Base-by-base conservation (phyloP, 2,113 vertebrate species). In the Gymnarchus niloticus region DNA sequence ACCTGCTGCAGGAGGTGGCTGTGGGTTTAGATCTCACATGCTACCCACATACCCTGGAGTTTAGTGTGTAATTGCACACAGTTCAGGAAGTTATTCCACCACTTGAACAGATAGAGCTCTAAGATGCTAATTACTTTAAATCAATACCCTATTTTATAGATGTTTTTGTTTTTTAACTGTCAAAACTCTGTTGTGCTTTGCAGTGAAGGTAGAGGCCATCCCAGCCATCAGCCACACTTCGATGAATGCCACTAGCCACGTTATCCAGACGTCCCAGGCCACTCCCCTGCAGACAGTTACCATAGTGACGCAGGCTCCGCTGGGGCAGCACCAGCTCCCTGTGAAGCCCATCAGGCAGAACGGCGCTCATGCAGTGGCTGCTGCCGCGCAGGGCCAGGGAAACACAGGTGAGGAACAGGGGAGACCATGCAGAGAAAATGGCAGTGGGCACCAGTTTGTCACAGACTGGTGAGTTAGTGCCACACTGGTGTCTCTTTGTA, bases 281-380 rank as follows among this genome's bases (percentile, higher is more conserved):
- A 28, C 94, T 0, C 94, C 97, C 56, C 89, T 99, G 87, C 97
- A 97, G 94, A 98, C 97, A 2, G 95, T 99, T 37, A 97, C 98
- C 91, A 96, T 99, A 12, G 94, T 99, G 88, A 96, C 97, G 88
- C 94, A 95, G 92, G 92, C 96, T 1, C 95, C 97, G 56, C 86
- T 99, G 82, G 98, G 97, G 44, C 97, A 98, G 91, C 98, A 99
- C 95, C 97, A 99, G 95, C 96, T 99, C 91, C 98, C 98, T 23
- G 95, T 99, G 83, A 81, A 81, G 78, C n/a, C 78, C 78, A 81
- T 81, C 49, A 21, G 48, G 44, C 80, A 81, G n/a, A 81, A 81
- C 25, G 80, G 80, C 10, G 52, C 80, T 52, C 80, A 7, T 0
- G 80, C 33, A 23, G 49, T 81, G 80, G n/a, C 49, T 1, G n/a